Conservation (phyloP, 2,888 invertebrate species). For the Phymatocera aterrima region DNA sequence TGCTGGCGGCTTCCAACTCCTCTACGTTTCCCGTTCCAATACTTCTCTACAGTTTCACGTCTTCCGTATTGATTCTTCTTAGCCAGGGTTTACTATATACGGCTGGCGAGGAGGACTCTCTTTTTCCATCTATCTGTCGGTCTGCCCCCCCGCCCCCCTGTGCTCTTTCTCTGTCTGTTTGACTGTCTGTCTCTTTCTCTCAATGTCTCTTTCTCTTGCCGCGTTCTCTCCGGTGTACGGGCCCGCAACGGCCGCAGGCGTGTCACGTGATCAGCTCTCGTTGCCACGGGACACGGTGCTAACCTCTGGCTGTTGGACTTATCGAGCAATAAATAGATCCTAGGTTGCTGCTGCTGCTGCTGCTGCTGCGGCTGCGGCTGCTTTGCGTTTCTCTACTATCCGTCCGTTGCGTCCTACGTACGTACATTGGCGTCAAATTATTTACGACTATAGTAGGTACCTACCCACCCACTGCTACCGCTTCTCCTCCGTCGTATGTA, state of each 20-base stretch:
- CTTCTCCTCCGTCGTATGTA: too few species aligned
- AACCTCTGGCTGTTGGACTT: slow-evolving; percentile 44
- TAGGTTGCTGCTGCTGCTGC: not conserved
- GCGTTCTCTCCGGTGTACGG: slow-evolving; percentile 60
- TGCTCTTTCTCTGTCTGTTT: slow-evolving; percentile 40
- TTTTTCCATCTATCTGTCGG: slow-evolving; percentile 38
- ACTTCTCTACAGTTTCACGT: slow-evolving; percentile 53
- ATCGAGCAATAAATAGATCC: slow-evolving; percentile 48
- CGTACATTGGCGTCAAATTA: not conserved
- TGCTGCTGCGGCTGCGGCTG: not conserved
- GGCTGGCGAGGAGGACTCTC: slow-evolving; percentile 37
- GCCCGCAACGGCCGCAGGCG: slow-evolving; percentile 50
- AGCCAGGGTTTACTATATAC: slow-evolving; percentile 15
- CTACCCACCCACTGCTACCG: too few species aligned
- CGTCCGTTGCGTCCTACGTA: not conserved
- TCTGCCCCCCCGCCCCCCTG: slow-evolving; percentile 34
- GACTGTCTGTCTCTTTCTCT: slow-evolving; percentile 24
- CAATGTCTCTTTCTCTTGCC: slow-evolving; percentile 43
- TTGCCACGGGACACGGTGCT: slow-evolving; percentile 40
- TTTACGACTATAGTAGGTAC: not conserved
- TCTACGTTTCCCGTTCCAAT: slow-evolving; percentile 71
- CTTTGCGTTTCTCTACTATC: not conserved
- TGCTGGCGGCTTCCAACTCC: slow-evolving; percentile 57
- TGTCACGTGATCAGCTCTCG: slow-evolving; percentile 41
- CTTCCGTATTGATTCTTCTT: slow-evolving; percentile 44